Evolutionary conservation across 2,888 invertebrate genomes (phyloP), one percentile per base, ranked within the genome.

Genomic region (Monopis laevigella): DNA sequence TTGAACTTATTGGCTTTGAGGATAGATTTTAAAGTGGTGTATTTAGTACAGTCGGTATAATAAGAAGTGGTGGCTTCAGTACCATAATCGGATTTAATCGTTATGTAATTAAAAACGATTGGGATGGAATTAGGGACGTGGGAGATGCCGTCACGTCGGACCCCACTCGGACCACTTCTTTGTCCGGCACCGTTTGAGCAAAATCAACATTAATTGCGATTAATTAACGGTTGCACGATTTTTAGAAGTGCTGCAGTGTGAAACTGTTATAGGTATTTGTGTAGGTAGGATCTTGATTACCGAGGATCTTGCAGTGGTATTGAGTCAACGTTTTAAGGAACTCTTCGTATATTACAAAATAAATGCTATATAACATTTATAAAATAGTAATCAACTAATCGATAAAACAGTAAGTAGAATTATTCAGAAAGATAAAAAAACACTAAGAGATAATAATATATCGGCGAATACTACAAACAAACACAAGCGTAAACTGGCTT

Each of bases 81-180:
- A 18, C 40, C 40, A 40, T 40, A 40, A 40, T 40, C 40, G 40
- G 40, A 4, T 40, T 40, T 40, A 40, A 40, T 40, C 40, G 40
- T 16, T 40, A 26, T 11, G 40, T 28, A 40, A 40, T 40, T 40
- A 40, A 29, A 40, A 16, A 7, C 28, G 12, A 29, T 29, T 3
- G 40, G 19, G 24, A 28, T 17, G 17, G 26, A 40, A 40, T 40
- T 40, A 40, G 40, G 29, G 40, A 40, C 28, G 36, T 40, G 40
- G 40, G 40, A 40, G 40, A 29, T 40, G 27, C 29, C 29, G 16
- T 29, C 40, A 29, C 29, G 40, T 11, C 4, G n/a, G 24, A 11
- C 4, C 40, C 18, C 17, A 13, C 24, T 7, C 10, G 24, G 6
- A 24, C 24, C 24, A 10, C 19, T 21, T 36, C 17, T 36, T 32